These are phyloP conservation scores for Apotomis turbidana DNA, from an alignment of 2,888 invertebrate species.

Conservation along the genomic window DNA sequence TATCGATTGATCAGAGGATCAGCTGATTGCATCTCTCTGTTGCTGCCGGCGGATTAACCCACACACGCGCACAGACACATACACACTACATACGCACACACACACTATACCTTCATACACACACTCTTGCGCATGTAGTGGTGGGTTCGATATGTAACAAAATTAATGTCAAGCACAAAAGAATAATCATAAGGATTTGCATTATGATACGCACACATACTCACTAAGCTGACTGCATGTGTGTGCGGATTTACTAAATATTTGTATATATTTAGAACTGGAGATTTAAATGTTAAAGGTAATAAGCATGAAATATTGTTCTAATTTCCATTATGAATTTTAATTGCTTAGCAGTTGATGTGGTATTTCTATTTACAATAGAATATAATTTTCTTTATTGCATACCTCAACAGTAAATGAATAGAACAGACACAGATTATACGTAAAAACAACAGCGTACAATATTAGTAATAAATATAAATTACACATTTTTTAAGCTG, in stretches of 20 bases:
- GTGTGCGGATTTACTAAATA: conserved; percentile 31
- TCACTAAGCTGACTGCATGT: conserved; percentile 20
- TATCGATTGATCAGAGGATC: conserved; percentile 81
- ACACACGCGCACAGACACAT: conserved; percentile 45
- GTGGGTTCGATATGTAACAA: conserved; percentile 45
- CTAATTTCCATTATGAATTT: conserved; percentile 4
- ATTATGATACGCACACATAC: conserved; percentile 62
- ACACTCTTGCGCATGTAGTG: conserved; percentile 30
- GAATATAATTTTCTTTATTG: too few species aligned
- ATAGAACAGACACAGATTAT: too few species aligned
- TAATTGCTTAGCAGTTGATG: conserved; percentile 6
- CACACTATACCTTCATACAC: conserved; percentile 22
- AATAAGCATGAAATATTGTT: conserved; percentile 6
- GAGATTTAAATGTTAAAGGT: conserved; percentile 10
- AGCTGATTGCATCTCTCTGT: conserved; percentile 81
- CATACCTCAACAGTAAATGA: too few species aligned
- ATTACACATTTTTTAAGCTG: too few species aligned
- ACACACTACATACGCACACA: conserved; percentile 46
- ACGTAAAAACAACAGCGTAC: too few species aligned
- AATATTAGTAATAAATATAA: too few species aligned
- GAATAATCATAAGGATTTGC: conserved; percentile 72
- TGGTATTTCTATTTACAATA: too few species aligned
- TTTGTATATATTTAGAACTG: conserved; percentile 34
- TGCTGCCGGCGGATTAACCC: conserved; percentile 78
- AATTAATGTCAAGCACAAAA: conserved; percentile 70